A percentile compares a stretch with the other conserved stretches of the same genome.
phyloP scores from a whole-genome alignment of 2,888 invertebrate species.

The Pollenia labialis region DNA sequence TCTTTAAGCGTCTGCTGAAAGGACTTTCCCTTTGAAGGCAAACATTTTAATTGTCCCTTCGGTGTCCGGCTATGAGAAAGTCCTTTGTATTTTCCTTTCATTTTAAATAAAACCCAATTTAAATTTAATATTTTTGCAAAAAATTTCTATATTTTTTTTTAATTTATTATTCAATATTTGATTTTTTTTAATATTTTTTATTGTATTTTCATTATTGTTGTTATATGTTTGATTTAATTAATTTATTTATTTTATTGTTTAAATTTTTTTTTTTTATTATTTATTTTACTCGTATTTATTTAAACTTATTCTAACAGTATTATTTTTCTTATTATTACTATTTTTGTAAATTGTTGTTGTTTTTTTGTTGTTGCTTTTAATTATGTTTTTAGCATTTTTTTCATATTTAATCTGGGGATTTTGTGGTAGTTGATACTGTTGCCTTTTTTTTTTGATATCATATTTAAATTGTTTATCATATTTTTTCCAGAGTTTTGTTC shows the following conservation, averaged over 20 bases:
- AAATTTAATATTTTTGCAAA: conserved; percentile 52
- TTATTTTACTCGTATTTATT: background rate
- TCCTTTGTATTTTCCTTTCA: background rate
- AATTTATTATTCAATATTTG: conserved; percentile 49
- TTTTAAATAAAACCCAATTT: conserved; percentile 28
- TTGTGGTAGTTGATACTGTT: background rate
- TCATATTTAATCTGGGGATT: conserved; percentile 2
- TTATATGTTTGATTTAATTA: conserved; percentile 38
- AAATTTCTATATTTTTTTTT: conserved; percentile 31
- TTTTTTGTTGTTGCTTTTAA: background rate
- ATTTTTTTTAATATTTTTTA: conserved; percentile 14
- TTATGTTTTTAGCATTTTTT: conserved; percentile 12
- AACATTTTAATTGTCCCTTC: too few species aligned
- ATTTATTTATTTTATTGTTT: conserved; percentile 21
- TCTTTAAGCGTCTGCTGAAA: too few species aligned
- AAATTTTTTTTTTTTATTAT: background rate
- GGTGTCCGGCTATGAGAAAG: too few species aligned
- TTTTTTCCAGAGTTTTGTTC: background rate
- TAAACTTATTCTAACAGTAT: conserved; percentile 38
- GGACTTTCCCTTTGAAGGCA: too few species aligned
- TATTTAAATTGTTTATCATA: too few species aligned
- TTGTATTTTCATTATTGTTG: conserved; percentile 33
- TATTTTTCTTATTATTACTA: conserved; percentile 6
- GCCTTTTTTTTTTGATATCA: background rate
- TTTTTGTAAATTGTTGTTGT: too few species aligned